Evolutionary conservation across 2,797 vertebrate genomes (phyloP), one percentile per base, ranked within the genome.

Genomic region (Aulostomus chinensis): DNA sequence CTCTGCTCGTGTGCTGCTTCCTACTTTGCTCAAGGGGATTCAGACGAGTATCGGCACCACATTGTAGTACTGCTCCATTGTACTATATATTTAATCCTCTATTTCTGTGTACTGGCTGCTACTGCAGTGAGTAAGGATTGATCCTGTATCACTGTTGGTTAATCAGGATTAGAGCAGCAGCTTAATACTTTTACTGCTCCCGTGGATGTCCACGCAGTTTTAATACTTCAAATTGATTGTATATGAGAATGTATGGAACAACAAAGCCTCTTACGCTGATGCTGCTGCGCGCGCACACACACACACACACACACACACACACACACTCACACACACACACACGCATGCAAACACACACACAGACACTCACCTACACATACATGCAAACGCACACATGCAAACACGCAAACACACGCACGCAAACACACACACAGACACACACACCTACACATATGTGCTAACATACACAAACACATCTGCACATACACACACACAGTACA

Each of bases 121-220:
- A n/a, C 25, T 42, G 38, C 43, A 38, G 31, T 63, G 42, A 78
- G 55, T 65, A 46, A 58, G 17, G 49, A 50, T 25, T 28, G 62
- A 70, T 62, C 35, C 33, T 41, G 63, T 35, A 56, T 62, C 50
- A 28, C 45, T 9, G 28, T 15, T 12, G 35, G 50, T 74, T 75
- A 77, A 77, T 71, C 58, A 12, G 62, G 73, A 56, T 82, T 78
- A 71, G 62, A 55, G 50, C 58, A 36, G 20, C 45, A 15, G 8
- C 32, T 61, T 54, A 38, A 68, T 65, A 47, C 49, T 38, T 68
- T 58, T 39, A 42, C 43, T n/a, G n/a, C n/a, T n/a, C 21, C 47
- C 4, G 31, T 17, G 38, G 31, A 29, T 16, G 58, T 58, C 37
- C 45, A 38, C n/a, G 9, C 15, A 22, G 26, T 22, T 30, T 2